A percentile compares a stretch with the other conserved stretches of the same genome.
These are phyloP conservation scores for Diabrotica virgifera DNA, from an alignment of 1,140 invertebrate species.

Conservation along the genomic window DNA sequence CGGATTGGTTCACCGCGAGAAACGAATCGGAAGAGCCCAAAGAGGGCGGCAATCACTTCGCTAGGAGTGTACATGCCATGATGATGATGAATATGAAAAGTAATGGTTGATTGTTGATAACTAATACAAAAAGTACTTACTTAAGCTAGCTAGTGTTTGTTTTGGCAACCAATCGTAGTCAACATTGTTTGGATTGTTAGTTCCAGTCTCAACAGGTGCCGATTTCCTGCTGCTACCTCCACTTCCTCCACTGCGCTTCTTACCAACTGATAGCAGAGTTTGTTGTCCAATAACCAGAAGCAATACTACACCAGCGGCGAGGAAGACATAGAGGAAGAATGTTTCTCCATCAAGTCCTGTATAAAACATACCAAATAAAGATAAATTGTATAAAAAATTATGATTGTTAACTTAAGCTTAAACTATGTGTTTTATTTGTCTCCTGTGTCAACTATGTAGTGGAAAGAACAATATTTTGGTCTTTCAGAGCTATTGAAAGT, in stretches of 20 bases:
- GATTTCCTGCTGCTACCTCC: conserved; percentile 55
- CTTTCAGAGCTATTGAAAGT: no score
- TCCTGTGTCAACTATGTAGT: no score
- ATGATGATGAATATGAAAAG: no score
- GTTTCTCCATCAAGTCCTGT: conserved; percentile 91
- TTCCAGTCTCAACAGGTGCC: conserved; percentile 68
- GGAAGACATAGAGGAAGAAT: conserved; percentile 94
- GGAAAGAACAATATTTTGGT: no score
- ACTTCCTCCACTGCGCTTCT: conserved; percentile 49
- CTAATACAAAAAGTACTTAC: conserved; percentile 57
- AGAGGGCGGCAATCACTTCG: no score
- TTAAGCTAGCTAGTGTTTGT: conserved; percentile 77
- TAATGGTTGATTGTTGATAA: no score
- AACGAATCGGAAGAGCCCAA: no score
- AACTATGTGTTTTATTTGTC: no score
- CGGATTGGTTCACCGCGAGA: no score
- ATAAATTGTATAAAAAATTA: not conserved
- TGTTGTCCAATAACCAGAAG: conserved; percentile 89
- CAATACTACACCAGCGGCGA: conserved; percentile 84
- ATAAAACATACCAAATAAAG: not conserved
- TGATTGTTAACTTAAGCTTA: no score
- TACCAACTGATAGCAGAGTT: conserved; percentile 76
- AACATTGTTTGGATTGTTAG: conserved; percentile 86
- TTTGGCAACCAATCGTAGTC: conserved; percentile 98
- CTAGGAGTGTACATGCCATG: no score